A percentile compares a stretch with the other conserved stretches of the same genome.
phyloP scores from a whole-genome alignment of 2,797 vertebrate species.

The Cossypha caffra region DNA sequence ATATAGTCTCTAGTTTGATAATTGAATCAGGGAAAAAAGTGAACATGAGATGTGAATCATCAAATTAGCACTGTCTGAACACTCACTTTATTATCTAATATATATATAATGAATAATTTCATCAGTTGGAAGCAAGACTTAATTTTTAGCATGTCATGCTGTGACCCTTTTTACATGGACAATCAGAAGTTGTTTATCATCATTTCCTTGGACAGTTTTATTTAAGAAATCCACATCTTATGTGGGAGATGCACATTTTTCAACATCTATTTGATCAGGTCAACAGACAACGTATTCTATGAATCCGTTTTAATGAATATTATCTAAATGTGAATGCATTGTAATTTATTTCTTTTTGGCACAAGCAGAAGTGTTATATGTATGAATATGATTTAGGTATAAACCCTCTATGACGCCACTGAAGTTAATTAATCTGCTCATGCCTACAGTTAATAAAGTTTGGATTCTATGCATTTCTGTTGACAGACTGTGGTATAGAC shows the following conservation, averaged over 20 bases:
- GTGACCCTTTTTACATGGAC: neutral
- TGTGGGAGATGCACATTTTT: slow-evolving; percentile 75
- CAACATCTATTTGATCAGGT: slow-evolving; percentile 81
- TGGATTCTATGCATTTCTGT: neutral
- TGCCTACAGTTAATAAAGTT: neutral
- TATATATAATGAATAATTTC: neutral
- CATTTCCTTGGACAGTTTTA: slow-evolving; percentile 83
- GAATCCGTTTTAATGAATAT: neutral
- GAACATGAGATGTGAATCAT: neutral
- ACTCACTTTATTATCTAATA: neutral
- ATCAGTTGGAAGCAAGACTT: neutral
- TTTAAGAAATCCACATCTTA: slow-evolving; percentile 72
- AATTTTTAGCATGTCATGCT: neutral
- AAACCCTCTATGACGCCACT: neutral
- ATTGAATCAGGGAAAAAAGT: neutral
- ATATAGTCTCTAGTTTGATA: neutral
- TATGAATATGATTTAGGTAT: neutral
- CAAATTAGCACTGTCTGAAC: neutral
- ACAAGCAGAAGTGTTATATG: neutral
- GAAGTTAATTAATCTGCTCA: neutral
- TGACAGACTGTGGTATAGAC: neutral
- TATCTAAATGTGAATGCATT: neutral
- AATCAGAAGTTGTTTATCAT: slow-evolving; percentile 77
- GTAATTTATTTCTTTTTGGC: neutral
- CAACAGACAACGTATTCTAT: neutral